These are phyloP conservation scores for Callaeas wilsoni DNA, from an alignment of 2,113 vertebrate species.

Conservation along the genomic window DNA sequence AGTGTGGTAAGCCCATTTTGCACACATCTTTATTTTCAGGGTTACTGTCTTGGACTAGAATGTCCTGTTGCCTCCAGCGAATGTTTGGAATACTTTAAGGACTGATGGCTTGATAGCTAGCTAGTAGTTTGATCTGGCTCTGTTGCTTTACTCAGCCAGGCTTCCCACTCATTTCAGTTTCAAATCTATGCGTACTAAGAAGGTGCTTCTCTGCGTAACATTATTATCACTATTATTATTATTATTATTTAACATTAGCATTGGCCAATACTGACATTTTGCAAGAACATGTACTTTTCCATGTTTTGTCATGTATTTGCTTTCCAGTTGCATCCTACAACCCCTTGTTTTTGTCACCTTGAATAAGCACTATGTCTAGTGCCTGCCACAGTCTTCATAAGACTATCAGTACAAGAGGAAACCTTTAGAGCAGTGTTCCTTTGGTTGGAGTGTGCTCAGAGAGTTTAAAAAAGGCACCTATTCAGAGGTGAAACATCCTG, in stretches of 20 bases:
- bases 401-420: background rate
- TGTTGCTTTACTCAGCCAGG: background rate
- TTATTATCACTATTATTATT: too few relatives aligned
- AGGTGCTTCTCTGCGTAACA: background rate
- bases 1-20: background rate
- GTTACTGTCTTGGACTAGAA: background rate
- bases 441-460: background rate
- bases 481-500: background rate
- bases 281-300: background rate
- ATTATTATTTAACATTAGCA: background rate
- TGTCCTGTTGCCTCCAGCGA: background rate
- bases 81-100: background rate
- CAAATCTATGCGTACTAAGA: background rate
- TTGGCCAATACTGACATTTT: background rate
- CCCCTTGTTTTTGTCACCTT: background rate
- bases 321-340: background rate
- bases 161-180: background rate
- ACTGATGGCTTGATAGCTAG: background rate
- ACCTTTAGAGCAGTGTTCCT: background rate
- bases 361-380: background rate
- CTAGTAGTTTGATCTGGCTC: background rate
- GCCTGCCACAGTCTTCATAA: background rate
- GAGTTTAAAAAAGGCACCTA: accelerated
- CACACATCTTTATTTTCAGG: background rate
- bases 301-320: background rate